phyloP scores from a whole-genome alignment of 2,113 vertebrate species.

The Calyptommatus sinebrachiatus region DNA sequence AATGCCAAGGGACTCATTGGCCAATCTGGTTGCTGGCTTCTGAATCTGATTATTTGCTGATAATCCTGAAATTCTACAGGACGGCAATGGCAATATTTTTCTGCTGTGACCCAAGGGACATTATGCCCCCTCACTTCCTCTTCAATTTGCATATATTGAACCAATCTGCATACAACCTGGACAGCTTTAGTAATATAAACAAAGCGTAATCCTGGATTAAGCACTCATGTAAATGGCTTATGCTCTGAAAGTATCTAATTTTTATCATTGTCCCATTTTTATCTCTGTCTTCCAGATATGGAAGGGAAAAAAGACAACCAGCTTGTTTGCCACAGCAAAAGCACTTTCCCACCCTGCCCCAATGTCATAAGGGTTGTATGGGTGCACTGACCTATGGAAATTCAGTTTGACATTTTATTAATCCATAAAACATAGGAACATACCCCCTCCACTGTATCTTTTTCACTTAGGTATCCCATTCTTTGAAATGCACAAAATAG shows the following conservation, averaged over 20 bases:
- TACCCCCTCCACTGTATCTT: background rate
- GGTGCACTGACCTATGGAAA: constrained; percentile 14
- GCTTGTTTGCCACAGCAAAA: constrained; percentile 35
- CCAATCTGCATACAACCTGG: accelerated
- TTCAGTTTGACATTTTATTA: constrained; percentile 3
- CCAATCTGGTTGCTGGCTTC: background rate
- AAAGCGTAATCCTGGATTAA: constrained; percentile 45
- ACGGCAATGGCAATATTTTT: constrained; percentile 7
- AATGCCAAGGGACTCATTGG: background rate
- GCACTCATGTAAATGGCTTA: constrained; percentile 39
- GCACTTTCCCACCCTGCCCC: background rate
- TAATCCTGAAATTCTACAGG: constrained; percentile 23
- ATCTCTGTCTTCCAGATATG: constrained; percentile 53
- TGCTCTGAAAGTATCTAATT: constrained; percentile 41
- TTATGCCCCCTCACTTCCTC: background rate
- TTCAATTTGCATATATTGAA: background rate
- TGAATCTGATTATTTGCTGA: constrained; percentile 37
- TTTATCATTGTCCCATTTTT: constrained; percentile 44
- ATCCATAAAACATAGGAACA: constrained; percentile 4
- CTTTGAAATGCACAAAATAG: background rate
- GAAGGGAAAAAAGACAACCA: constrained; percentile 36
- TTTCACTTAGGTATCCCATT: background rate
- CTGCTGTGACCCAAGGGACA: constrained; percentile 15
- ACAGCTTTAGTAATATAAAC: background rate
- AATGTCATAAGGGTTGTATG: background rate